Base-by-base conservation (phyloP, 1,140 invertebrate species). In the Dysdera silvatica region DNA sequence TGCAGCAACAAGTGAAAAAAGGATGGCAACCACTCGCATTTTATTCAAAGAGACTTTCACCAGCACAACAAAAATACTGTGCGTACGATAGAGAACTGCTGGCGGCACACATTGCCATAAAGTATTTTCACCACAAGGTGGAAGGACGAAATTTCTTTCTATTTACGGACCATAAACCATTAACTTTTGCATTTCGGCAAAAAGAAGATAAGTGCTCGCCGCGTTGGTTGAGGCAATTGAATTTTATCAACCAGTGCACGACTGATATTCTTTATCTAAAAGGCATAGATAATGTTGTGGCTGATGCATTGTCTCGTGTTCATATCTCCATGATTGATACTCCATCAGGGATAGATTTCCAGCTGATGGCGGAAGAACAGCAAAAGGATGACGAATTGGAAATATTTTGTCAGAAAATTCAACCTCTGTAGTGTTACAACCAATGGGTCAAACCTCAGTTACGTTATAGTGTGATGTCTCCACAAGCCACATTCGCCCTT, bases 191-290 rank as follows among this genome's bases (percentile, higher is more conserved):
- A 10, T 68, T 73, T 41, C 20, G 8, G 10, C 29, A 61, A 47
- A 55, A 43, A 7, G 23, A 24, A 12, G 71, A 71, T 12, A 35
- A 48, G 53, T 53, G 61, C 18, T 61, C 67, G 32, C 65, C 72
- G 5, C 16, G 67, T 10, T 65, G 74, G 43, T 10, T 66, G 1
- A 49, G 67, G 7, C 71, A 78, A 14, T 55, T 78, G 0, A 71
- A 77, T 56, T 74, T 65, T 26, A 75, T 79, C 8, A 60, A 69
- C 0, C 74, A 76, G 65, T 77, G 73, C 59, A 72, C 73, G 0
- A 74, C 72, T 0, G 65, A 75, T 26, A 74, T 78, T 31, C 35
- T 59, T 16, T 71, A 77, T 63, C 67, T 79, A n/a, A 16, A 66
- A 2, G 76, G 78, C 16, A 52, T 60, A 1, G 65, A 72, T 3